Percentiles rank a stretch among this genome's conserved stretches.
Evolutionary conservation across 2,113 vertebrate genomes (phyloP).

Genomic region (Cyanoliseus patagonus): DNA sequence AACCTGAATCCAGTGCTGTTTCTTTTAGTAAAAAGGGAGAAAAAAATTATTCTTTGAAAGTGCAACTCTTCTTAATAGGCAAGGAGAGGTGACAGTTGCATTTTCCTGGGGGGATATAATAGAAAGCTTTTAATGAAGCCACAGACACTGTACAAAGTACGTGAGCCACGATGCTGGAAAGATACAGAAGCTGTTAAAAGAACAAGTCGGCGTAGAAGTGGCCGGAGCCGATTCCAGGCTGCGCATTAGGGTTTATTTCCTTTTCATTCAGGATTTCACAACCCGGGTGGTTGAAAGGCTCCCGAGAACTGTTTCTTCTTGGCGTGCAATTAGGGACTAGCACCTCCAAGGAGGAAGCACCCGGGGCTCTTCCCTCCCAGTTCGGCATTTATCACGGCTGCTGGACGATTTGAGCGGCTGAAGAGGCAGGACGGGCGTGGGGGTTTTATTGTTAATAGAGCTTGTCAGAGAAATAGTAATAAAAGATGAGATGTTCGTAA

Average conservation of each 20-base stretch:
- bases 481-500: neutral
- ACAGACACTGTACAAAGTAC: conserved; percentile 4
- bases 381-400: neutral
- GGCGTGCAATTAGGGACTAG: neutral
- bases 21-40: conserved; percentile 54
- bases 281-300: neutral
- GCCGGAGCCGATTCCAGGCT: conserved; percentile 18
- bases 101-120: conserved; percentile 31
- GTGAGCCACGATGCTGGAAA: neutral
- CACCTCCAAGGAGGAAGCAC: neutral
- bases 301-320: neutral
- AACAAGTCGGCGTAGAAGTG: conserved; percentile 26
- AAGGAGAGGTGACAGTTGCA: conserved; percentile 4
- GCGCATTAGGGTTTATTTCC: conserved; percentile 24
- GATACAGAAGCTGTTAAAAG: conserved; percentile 35
- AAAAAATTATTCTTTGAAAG: conserved; percentile 68
- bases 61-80: conserved; percentile 74
- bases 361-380: neutral
- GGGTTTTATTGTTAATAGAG: neutral
- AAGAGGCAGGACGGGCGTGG: neutral
- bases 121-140: conserved; percentile 43
- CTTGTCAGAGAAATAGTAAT: neutral
- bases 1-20: conserved; percentile 67
- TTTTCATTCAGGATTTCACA: conserved; percentile 37
- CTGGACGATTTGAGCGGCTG: neutral